Base-by-base conservation (phyloP, 2,797 vertebrate species). In the Sebastes glaucus region DNA sequence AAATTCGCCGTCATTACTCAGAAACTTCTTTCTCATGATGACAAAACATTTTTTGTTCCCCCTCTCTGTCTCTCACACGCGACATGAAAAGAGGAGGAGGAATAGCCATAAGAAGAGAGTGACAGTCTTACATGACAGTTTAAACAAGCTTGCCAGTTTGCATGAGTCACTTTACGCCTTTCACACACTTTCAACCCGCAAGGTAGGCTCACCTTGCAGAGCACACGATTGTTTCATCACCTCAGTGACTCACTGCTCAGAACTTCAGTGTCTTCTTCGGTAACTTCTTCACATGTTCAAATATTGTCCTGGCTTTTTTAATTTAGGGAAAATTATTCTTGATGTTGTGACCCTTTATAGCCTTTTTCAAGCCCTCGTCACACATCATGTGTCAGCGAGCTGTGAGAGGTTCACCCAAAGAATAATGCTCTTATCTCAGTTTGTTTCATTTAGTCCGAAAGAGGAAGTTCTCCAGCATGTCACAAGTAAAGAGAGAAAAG, bases 91-190 rank as follows among this genome's bases (percentile, higher is more conserved):
- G 33, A 71, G 4, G 67, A 23, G 14, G 2, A 6, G n/a, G 35
- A 30, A 27, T 3, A 28, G 13, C 18, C 11, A 56, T 55, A 22
- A 63, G 14, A 52, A 35, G 30, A 72, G 20, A 76, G 61, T 14
- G 74, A 75, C 49, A 66, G 23, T 84, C 35, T 56, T 46, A 4
- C 7, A 76, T 7, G 55, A 57, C 22, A 59, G 53, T 27, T 72
- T n/a, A 46, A 82, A 49, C 33, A 46, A 68, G 30, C 49, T 16
- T 61, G 28, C 13, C 35, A 20, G 23, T 84, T 66, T 80, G 77
- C 33, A 69, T 92, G 80, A 93, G 81, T 94, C 90, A 92, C 70
- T 85, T 78, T 57, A 75, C 60, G 89, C 92, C 88, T 93, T 94
- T 93, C 83, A 92, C 93, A 93, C 86, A 81, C 85, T 90, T 90